Percentiles rank a stretch among this genome's conserved stretches.
These are phyloP conservation scores for Thryonomys swinderianus DNA, from an alignment of 2,113 vertebrate species.

Conservation along the genomic window DNA sequence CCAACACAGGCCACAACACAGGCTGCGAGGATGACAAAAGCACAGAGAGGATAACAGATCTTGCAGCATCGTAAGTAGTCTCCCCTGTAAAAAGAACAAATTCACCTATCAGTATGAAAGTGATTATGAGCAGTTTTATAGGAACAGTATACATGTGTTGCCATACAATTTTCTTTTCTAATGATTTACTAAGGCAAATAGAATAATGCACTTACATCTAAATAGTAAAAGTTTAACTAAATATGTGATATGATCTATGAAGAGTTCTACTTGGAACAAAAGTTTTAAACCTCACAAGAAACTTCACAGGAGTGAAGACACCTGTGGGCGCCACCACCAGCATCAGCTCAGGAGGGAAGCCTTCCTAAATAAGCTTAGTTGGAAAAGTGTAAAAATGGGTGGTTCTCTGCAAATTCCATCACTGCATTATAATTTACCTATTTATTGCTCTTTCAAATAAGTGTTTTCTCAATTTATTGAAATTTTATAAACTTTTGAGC, in stretches of 20 bases:
- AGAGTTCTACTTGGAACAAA: conserved; percentile 17
- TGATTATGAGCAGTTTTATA: not conserved
- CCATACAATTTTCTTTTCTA: conserved; percentile 6
- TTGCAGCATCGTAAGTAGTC: conserved; percentile 94
- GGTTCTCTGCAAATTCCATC: conserved; percentile 26
- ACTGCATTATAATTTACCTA: not conserved
- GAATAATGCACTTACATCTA: not conserved
- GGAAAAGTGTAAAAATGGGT: not conserved
- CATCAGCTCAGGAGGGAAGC: not conserved
- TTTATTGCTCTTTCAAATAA: not conserved
- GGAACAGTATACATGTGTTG: not conserved
- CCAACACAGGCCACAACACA: conserved; percentile 96
- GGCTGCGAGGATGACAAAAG: conserved; percentile 95
- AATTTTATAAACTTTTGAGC: conserved; percentile 55
- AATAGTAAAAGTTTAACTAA: conserved; percentile 9
- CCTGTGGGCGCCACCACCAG: not conserved
- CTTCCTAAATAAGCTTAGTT: conserved; percentile 24
- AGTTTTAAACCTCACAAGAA: conserved; percentile 38
- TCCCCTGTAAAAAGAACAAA: conserved; percentile 85
- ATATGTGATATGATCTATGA: conserved; percentile 6
- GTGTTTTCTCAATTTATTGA: conserved; percentile 17
- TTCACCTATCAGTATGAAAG: conserved; percentile 19
- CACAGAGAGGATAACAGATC: conserved; percentile 95
- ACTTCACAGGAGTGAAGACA: not conserved
- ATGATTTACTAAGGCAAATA: not conserved